These are phyloP conservation scores for Drosophila histrio DNA, from an alignment of 2,888 invertebrate genomes.

Conservation along the genomic window DNA sequence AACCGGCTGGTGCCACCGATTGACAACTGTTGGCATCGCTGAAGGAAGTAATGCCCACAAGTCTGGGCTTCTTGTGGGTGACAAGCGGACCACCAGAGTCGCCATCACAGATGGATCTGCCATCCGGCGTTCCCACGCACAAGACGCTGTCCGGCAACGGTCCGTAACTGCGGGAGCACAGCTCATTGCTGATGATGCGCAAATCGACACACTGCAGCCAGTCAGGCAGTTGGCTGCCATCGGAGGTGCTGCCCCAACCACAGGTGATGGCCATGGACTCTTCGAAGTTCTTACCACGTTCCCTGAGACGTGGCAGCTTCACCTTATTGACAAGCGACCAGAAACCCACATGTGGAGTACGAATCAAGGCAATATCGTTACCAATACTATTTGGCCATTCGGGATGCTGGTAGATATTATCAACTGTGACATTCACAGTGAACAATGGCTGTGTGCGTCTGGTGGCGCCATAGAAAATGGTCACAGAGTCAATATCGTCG, in stretches of 20 bases:
- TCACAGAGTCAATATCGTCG: constrained; percentile 44
- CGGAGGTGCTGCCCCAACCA: constrained; percentile 74
- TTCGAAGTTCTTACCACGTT: constrained; percentile 21
- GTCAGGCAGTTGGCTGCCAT: constrained; percentile 78
- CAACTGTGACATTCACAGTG: constrained; percentile 40
- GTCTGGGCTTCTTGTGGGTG: background rate
- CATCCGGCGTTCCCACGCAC: constrained; percentile 42
- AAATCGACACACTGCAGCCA: constrained; percentile 60
- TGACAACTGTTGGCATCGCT: constrained; percentile 48
- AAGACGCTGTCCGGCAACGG: constrained; percentile 50
- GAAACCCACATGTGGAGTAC: constrained; percentile 45
- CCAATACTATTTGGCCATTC: constrained; percentile 55
- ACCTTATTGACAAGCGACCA: constrained; percentile 32
- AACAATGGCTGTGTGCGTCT: constrained; percentile 52
- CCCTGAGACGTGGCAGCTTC: constrained; percentile 24
- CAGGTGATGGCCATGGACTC: constrained; percentile 37
- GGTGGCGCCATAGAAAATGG: constrained; percentile 69
- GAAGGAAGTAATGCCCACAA: constrained; percentile 60
- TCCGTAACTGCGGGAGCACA: constrained; percentile 83
- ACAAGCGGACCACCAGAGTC: constrained; percentile 66
- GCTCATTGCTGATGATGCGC: constrained; percentile 67
- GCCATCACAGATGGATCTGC: constrained; percentile 53
- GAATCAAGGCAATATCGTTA: constrained; percentile 65
- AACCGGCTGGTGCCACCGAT: constrained; percentile 51
- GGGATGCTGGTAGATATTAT: constrained; percentile 76